Conservation (phyloP, 2,797 vertebrate genomes). For the Enteromius afrohamiltoni region DNA sequence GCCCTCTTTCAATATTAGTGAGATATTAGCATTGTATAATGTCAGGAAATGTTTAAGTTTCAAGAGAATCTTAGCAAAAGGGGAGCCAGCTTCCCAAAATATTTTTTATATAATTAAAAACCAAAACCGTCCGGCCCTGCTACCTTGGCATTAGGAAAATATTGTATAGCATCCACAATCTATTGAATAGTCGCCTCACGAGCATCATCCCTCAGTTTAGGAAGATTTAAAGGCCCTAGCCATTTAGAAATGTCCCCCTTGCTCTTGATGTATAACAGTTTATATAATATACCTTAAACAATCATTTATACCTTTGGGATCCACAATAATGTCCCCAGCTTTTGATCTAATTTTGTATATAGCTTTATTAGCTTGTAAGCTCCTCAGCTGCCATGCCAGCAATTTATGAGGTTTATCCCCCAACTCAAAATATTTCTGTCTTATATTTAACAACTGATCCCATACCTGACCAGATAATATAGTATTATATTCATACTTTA, state of each 20-base stretch:
- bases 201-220: too few species aligned
- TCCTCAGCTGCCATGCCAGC: not conserved
- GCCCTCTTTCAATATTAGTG: not conserved
- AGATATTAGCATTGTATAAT: not conserved
- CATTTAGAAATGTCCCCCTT: too few species aligned
- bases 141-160: not conserved
- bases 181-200: too few species aligned
- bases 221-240: too few species aligned
- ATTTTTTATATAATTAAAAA: not conserved
- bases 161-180: too few species aligned
- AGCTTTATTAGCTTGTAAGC: not conserved
- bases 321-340: not conserved
- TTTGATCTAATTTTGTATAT: conserved; percentile 12
- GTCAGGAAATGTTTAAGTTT: not conserved
- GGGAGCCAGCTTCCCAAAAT: not conserved
- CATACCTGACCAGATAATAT: not conserved
- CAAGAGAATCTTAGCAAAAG: not conserved
- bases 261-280: too few species aligned
- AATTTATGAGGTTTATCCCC: not conserved
- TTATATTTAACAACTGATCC: not conserved
- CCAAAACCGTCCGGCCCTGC: not conserved
- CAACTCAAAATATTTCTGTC: not conserved
- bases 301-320: conserved; percentile 1
- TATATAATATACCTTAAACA: too few species aligned
- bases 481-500: not conserved